A percentile compares a stretch with the other conserved stretches of the same genome.
These are phyloP conservation scores for Lasioglossum calceatum DNA, from an alignment of 2,888 invertebrate species.

Conservation along the genomic window DNA sequence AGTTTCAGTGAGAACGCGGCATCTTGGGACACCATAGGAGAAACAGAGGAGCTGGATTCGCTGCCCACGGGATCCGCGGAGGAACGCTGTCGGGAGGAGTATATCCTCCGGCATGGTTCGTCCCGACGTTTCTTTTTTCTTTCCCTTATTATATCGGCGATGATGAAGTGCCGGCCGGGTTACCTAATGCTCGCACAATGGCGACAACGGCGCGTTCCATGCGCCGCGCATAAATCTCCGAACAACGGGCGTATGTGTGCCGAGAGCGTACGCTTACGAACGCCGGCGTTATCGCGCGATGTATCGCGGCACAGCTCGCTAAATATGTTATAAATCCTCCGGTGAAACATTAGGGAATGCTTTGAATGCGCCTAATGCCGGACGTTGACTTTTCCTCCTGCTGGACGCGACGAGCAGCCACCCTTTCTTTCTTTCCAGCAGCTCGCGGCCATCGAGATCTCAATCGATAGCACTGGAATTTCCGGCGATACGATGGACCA, in stretches of 20 bases:
- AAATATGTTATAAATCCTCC: slow-evolving; percentile 78
- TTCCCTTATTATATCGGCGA: slow-evolving; percentile 67
- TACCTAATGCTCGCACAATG: slow-evolving; percentile 78
- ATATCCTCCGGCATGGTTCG: slow-evolving; percentile 18
- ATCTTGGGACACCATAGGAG: not conserved
- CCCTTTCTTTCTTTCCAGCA: slow-evolving; percentile 1
- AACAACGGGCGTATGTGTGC: slow-evolving; percentile 67
- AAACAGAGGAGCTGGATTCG: not conserved
- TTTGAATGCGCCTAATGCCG: slow-evolving; percentile 73
- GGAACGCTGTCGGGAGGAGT: not conserved
- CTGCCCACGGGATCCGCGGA: slow-evolving; percentile 13
- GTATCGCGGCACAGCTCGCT: slow-evolving; percentile 71
- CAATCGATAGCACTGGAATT: slow-evolving; percentile 34
- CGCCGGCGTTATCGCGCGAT: slow-evolving; percentile 70
- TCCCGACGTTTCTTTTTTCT: slow-evolving; percentile 37
- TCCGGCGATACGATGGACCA: slow-evolving; percentile 30
- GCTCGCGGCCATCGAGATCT: slow-evolving; percentile 16
- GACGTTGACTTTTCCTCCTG: slow-evolving; percentile 39
- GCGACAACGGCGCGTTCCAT: slow-evolving; percentile 71
- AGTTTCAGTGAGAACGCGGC: not conserved
- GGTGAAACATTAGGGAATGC: slow-evolving; percentile 76
- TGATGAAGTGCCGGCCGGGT: slow-evolving; percentile 73
- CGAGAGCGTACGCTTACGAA: slow-evolving; percentile 43
- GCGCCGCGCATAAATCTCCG: slow-evolving; percentile 76
- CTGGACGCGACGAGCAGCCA: slow-evolving; percentile 12